Evolutionary conservation across 2,888 invertebrate genomes (phyloP).

Genomic region (Chironomus riparius): DNA sequence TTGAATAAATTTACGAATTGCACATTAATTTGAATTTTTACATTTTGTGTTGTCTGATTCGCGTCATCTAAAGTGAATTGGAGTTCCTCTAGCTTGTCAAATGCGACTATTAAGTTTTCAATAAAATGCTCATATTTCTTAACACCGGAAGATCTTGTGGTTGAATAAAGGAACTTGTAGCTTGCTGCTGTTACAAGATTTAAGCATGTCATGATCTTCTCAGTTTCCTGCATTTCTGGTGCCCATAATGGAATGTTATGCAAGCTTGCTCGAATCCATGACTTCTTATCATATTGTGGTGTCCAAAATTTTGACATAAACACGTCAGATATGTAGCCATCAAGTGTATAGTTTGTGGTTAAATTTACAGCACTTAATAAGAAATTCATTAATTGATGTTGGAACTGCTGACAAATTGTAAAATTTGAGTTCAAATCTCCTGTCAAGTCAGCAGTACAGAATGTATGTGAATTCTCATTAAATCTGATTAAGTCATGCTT

Average conservation of each 20-base stretch:
- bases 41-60: background rate
- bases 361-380: background rate
- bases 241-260: background rate
- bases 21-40: slow-evolving; percentile 1
- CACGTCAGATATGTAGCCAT: background rate
- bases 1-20: background rate
- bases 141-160: background rate
- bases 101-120: background rate
- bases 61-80: background rate
- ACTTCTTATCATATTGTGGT: background rate
- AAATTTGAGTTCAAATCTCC: background rate
- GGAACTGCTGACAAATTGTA: slow-evolving; percentile 5
- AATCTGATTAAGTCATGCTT: background rate
- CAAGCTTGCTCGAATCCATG: background rate
- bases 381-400: background rate
- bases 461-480: slow-evolving; percentile 16
- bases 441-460: background rate
- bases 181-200: background rate
- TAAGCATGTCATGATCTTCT: background rate
- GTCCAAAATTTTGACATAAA: slow-evolving; percentile 4
- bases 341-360: slow-evolving; percentile 1
- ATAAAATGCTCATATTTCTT: slow-evolving; percentile 11
- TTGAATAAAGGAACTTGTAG: background rate
- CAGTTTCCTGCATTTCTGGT: background rate
- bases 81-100: background rate